Evolutionary conservation across 1,140 invertebrate species (phyloP), one percentile per base, ranked within the genome.

Genomic region (Drosophila tsacasi): DNA sequence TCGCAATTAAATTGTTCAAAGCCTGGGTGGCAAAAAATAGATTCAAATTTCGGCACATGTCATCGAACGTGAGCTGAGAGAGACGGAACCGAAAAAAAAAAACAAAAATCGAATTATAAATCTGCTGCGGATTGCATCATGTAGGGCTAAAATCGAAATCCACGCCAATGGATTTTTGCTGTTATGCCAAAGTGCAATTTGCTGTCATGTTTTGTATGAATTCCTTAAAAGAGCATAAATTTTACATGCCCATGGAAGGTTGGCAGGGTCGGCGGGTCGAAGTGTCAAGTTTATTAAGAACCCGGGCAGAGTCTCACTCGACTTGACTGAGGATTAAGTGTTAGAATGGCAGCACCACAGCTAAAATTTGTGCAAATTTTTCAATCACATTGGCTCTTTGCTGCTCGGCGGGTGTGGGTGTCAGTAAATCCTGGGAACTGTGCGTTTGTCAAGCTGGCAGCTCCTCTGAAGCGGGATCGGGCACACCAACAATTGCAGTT

Each of bases 131-230:
- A 77, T 77, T 77, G 47, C 47, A 67, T 39, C 57, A 50, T 69
- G 50, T 57, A 46, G 9, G 62, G 37, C 44, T 32, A 27, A 47
- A 64, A 50, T 42, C 44, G 52, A 58, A 35, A 21, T 23, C 39
- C 37, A 25, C 13, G 23, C 23, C 57, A 69, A 77, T 77, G 75
- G 74, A 77, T 69, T 79, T 60, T 63, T 74, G 57, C 55, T 76
- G 61, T 62, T 66, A 50, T 57, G 76, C 66, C 80, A 87, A 87
- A 87, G 84, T 87, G 83, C 83, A 89, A 74, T 89, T 87, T 89
- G 84, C 75, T 89, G 83, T 89, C 84, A 83, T 80, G 76, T 87
- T 77, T 79, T 73, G 71, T 79, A 75, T 80, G 77, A 83, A 87
- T 71, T 83, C 73, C 81, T 80, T 77, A 81, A 87, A 77, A 81